These are phyloP conservation scores for Pipistrellus nathusii DNA, from an alignment of 2,797 vertebrate genomes.

Conservation along the genomic window DNA sequence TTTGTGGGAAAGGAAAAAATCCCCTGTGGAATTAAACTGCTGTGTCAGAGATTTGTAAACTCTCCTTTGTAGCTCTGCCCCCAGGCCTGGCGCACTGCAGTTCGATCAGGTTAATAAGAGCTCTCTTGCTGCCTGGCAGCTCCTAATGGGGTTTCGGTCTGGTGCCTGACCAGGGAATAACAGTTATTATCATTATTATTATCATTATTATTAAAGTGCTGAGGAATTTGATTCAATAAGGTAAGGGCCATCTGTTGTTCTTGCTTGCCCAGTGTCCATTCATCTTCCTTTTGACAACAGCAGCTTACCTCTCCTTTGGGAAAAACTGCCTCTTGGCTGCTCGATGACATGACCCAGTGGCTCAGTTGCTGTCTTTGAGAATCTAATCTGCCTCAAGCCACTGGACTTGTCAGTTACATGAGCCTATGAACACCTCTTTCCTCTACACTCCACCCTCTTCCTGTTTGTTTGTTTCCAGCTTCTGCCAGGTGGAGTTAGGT, in stretches of 20 bases:
- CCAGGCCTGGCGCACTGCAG: conserved; percentile 24
- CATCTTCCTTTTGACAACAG: conserved; percentile 23
- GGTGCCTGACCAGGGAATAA: background rate
- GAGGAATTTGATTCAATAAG: conserved; percentile 23
- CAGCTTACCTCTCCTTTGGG: background rate
- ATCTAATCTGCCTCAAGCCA: background rate
- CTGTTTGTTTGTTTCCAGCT: background rate
- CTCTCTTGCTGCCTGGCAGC: background rate
- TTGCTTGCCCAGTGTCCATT: background rate
- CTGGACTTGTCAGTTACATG: background rate
- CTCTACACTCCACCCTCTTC: too few relatives aligned
- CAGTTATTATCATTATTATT: background rate
- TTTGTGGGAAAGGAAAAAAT: conserved; percentile 67
- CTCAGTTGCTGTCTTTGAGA: background rate
- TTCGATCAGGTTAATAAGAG: conserved; percentile 45
- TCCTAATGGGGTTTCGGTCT: conserved; percentile 15
- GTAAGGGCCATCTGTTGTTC: background rate
- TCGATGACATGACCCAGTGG: background rate
- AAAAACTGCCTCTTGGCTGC: background rate
- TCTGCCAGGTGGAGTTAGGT: conserved; percentile 4
- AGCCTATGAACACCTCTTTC: background rate
- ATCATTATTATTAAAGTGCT: background rate
- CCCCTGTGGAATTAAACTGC: conserved; percentile 67
- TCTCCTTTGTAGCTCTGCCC: conserved; percentile 58
- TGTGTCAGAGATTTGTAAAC: conserved; percentile 64